Conservation (phyloP, 2,888 invertebrate species). For the Erebia aethiops region DNA sequence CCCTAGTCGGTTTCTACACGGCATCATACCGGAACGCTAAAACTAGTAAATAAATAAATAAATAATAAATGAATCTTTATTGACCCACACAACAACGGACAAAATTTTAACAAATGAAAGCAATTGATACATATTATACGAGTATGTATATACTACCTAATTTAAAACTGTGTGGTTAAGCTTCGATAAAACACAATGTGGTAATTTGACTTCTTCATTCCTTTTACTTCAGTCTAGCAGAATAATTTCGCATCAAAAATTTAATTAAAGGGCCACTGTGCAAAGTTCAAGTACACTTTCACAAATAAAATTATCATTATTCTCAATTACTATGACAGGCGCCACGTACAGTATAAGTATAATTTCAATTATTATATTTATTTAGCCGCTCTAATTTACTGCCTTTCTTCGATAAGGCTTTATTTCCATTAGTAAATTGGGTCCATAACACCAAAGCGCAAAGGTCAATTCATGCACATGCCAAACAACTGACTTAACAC, state of each 20-base stretch:
- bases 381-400: slow-evolving; percentile 3
- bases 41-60: no score
- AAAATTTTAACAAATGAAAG: no score
- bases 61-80: no score
- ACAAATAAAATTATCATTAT: not conserved
- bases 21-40: no score
- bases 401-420: slow-evolving; percentile 9
- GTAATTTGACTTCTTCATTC: not conserved
- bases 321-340: slow-evolving; percentile 3
- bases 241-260: not conserved
- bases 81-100: no score
- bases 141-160: no score
- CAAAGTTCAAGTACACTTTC: slow-evolving; percentile 13
- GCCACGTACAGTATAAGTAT: not conserved
- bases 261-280: not conserved
- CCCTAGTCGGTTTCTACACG: no score
- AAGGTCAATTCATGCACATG: slow-evolving; percentile 21
- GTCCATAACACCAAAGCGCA: not conserved
- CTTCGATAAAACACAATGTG: no score
- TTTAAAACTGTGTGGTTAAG: no score
- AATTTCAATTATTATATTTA: slow-evolving; percentile 1
- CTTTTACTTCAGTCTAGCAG: not conserved
- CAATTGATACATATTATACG: no score
- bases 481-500: slow-evolving; percentile 14
- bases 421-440: slow-evolving; percentile 28